Evolutionary conservation across 2,888 invertebrate genomes (phyloP).

Genomic region (Horisme vitalbata): DNA sequence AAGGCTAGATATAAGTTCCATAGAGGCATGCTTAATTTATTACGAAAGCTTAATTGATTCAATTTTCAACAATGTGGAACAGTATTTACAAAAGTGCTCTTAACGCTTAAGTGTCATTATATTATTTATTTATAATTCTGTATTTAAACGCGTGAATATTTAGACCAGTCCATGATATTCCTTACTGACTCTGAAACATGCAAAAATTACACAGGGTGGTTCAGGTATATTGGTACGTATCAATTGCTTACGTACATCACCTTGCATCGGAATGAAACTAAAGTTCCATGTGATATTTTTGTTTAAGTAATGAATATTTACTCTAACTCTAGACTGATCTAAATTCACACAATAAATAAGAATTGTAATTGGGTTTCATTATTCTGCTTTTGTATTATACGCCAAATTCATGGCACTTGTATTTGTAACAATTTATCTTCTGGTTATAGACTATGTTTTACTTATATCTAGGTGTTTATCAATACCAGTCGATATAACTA

Average conservation of each 20-base stretch:
- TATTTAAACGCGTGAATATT: too few species aligned
- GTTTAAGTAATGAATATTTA: slow-evolving; percentile 37
- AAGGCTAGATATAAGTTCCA: slow-evolving; percentile 47
- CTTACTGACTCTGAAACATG: too few species aligned
- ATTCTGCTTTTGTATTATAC: slow-evolving; percentile 12
- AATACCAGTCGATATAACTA: too few species aligned
- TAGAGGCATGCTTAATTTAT: neutral
- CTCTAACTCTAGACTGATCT: slow-evolving; percentile 24
- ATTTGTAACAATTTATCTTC: slow-evolving; percentile 38
- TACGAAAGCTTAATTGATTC: neutral
- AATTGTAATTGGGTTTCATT: neutral
- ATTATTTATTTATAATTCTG: too few species aligned
- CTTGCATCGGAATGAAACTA: too few species aligned
- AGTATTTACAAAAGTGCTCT: slow-evolving; percentile 11
- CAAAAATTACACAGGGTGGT: too few species aligned
- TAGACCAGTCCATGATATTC: too few species aligned
- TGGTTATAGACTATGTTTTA: slow-evolving; percentile 36
- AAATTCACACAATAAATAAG: slow-evolving; percentile 30
- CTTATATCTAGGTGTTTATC: slow-evolving; percentile 47
- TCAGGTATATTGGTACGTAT: too few species aligned
- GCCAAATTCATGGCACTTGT: slow-evolving; percentile 44
- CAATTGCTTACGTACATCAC: too few species aligned
- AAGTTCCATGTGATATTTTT: too few species aligned
- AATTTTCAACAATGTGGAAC: slow-evolving; percentile 2
- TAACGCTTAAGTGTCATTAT: too few species aligned